Base-by-base conservation (phyloP, 2,113 vertebrate genomes). In the Eurypyga helias region DNA sequence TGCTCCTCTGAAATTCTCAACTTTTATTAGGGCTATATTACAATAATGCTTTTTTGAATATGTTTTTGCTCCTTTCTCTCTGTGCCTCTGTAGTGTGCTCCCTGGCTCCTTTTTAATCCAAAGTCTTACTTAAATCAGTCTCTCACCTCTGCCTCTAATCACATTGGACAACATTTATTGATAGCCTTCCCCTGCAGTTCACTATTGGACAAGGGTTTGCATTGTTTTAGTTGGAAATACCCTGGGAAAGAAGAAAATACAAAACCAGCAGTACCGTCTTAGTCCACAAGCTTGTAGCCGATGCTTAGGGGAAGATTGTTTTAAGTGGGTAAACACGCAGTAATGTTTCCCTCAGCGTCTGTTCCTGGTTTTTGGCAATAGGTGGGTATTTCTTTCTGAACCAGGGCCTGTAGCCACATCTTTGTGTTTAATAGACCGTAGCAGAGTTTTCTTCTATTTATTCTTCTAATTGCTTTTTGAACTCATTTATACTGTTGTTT, bases 391-490 rank as follows among this genome's bases (percentile, higher is more conserved):
- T 87, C n/a, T 78, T 57, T 96, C 70, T 94, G 77, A 94, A 91
- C 19, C 18, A 48, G 34, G 57, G 89, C 87, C 80, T 93, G 87
- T 70, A 94, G 83, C 77, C 25, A 34, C 81, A 75, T 93, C 83
- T 94, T 91, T 93, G 91, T 93, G 69, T 89, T 89, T 96, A 95
- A 89, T 29, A 94, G 61, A 91, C 72, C 19, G 3, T 87, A 57
- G 81, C 29, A 0, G 65, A 78, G 38, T 79, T 91, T 91, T 92
- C 54, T 93, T 87, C 89, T 84, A 60, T 92, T 95, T 96, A 75
- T 96, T 94, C 84, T 87, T 96, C 83, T 90, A 92, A 89, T 90
- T 97, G 87, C 69, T 64, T 95, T 95, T 94, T 93, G 87, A 95
- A 93, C 76, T 93, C 52, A 91, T 86, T 97, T 96, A 49, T 76